These are phyloP conservation scores for Solenopsis fugax DNA, from an alignment of 1,140 invertebrate genomes.

Conservation along the genomic window DNA sequence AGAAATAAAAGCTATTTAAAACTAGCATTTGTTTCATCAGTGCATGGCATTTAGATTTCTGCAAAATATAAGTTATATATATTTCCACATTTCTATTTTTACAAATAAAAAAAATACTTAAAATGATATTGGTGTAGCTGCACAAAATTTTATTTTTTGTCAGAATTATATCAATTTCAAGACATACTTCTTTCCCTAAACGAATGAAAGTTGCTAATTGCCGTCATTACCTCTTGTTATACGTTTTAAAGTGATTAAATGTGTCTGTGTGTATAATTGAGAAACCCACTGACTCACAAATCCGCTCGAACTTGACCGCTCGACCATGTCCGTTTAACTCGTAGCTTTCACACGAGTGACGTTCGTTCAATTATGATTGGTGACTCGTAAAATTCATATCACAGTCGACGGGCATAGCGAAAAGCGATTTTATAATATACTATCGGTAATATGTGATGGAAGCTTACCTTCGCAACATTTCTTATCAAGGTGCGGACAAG, in stretches of 20 bases:
- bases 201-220: background rate
- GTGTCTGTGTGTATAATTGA: background rate
- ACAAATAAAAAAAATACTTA: background rate
- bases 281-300: background rate
- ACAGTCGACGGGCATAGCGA: background rate
- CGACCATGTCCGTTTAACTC: background rate
- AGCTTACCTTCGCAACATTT: background rate
- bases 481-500: background rate
- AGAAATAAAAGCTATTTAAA: background rate
- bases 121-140: no score
- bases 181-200: background rate
- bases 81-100: background rate
- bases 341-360: background rate
- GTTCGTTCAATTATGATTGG: conserved; percentile 3
- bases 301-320: background rate
- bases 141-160: background rate
- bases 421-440: background rate
- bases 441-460: background rate
- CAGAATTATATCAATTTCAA: background rate
- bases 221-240: background rate
- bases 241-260: background rate
- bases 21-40: background rate
- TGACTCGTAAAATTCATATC: conserved; percentile 2
- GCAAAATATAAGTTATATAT: background rate
- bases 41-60: background rate